Conservation (phyloP, 1,140 invertebrate genomes). For the Pseudomyrmex dendroicus region DNA sequence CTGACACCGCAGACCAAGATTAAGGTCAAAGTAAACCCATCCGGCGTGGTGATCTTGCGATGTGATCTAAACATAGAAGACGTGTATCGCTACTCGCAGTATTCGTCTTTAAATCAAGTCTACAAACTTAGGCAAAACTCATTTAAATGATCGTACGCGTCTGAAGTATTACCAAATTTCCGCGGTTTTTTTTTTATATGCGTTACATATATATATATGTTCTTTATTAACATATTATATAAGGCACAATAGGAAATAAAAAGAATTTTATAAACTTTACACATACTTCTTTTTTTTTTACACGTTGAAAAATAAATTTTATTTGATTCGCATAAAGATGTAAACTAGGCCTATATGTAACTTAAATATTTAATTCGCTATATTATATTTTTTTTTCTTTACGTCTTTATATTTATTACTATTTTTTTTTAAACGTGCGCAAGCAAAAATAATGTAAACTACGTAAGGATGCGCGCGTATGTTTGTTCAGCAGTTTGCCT, state of each 20-base stretch:
- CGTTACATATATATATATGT: constrained; percentile 5
- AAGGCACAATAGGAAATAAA: constrained; percentile 69
- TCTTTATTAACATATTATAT: constrained; percentile 69
- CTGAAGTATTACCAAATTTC: constrained; percentile 54
- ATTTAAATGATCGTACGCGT: constrained; percentile 74
- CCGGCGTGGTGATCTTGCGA: constrained; percentile 94
- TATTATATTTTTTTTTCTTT: no score
- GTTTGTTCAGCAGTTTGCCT: no score
- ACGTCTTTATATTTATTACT: no score
- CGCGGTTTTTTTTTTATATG: constrained; percentile 46
- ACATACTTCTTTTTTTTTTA: background rate
- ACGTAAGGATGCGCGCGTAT: no score
- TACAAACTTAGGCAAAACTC: constrained; percentile 84
- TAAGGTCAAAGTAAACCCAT: constrained; percentile 97
- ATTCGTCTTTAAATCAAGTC: constrained; percentile 87
- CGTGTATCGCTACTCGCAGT: constrained; percentile 86
- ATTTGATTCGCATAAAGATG: no score
- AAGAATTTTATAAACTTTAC: constrained; percentile 68
- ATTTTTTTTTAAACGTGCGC: no score
- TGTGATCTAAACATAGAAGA: constrained; percentile 90
- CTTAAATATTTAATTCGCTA: no score
- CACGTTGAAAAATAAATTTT: background rate
- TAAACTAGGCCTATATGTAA: no score
- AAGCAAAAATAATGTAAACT: no score
- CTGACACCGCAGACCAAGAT: constrained; percentile 94